A percentile compares a stretch with the other conserved stretches of the same genome.
phyloP scores from a whole-genome alignment of 2,113 vertebrate genomes.

The Triplophysa rosa region DNA sequence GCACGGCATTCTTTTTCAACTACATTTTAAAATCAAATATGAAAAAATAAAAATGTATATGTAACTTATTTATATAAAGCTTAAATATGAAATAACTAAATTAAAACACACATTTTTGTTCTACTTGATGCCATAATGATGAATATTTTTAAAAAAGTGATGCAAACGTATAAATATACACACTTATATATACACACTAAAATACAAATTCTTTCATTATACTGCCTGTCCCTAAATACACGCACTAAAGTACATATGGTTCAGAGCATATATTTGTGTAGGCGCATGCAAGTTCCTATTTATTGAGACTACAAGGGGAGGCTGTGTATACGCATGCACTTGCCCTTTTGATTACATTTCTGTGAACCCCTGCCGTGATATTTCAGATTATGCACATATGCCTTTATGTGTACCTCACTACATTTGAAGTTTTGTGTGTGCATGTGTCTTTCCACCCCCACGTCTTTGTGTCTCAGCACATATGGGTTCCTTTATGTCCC shows the following conservation, averaged over 20 bases:
- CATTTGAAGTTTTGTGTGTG: slow-evolving; percentile 14
- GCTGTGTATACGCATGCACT: background rate
- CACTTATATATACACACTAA: too few relatives aligned
- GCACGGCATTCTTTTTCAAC: too few relatives aligned
- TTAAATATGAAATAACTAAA: too few relatives aligned
- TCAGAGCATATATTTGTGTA: background rate
- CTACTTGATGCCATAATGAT: too few relatives aligned
- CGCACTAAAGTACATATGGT: background rate
- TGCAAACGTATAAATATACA: too few relatives aligned
- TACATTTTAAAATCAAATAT: too few relatives aligned
- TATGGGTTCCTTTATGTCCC: slow-evolving; percentile 61
- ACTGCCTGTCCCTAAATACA: too few relatives aligned
- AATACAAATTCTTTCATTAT: too few relatives aligned
- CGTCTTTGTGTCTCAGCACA: slow-evolving; percentile 45
- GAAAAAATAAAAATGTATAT: too few relatives aligned
- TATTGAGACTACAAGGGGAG: background rate
- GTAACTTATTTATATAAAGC: too few relatives aligned
- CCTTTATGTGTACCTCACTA: background rate
- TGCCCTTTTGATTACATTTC: slow-evolving; percentile 10
- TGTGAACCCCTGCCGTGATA: background rate
- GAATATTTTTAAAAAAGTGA: too few relatives aligned
- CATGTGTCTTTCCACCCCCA: slow-evolving; percentile 11
- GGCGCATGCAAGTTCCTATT: background rate
- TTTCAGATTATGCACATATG: slow-evolving; percentile 7
- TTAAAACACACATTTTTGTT: too few relatives aligned